A percentile compares a stretch with the other conserved stretches of the same genome.
phyloP scores from a whole-genome alignment of 2,113 vertebrate genomes.

The Salvelinus namaycush region DNA sequence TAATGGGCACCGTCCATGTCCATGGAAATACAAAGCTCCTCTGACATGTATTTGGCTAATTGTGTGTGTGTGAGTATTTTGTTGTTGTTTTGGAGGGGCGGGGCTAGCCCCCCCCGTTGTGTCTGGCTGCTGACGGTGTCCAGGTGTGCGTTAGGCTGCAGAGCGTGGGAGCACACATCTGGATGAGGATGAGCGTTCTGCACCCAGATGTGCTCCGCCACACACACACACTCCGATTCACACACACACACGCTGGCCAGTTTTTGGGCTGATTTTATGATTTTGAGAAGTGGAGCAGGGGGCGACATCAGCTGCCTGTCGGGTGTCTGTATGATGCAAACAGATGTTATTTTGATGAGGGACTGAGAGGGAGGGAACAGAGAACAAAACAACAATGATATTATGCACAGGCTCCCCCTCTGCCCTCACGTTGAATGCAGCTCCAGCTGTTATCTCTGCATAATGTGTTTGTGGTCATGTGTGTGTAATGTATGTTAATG shows the following conservation, averaged over 20 bases:
- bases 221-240: background rate
- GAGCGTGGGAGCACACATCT: slow-evolving; percentile 62
- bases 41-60: background rate
- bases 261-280: too few relatives aligned
- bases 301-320: slow-evolving; percentile 68
- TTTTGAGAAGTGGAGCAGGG: too few relatives aligned
- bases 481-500: slow-evolving; percentile 12
- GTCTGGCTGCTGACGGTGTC: slow-evolving; percentile 38
- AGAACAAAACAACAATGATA: slow-evolving; percentile 62
- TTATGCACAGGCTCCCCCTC: slow-evolving; percentile 4
- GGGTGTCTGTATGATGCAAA: slow-evolving; percentile 72
- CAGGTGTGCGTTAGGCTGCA: slow-evolving; percentile 59
- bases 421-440: too few relatives aligned
- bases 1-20: background rate
- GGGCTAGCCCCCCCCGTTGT: background rate
- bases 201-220: slow-evolving; percentile 62
- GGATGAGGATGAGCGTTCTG: slow-evolving; percentile 36
- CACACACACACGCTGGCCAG: background rate
- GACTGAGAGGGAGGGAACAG: slow-evolving; percentile 53
- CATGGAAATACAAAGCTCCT: background rate
- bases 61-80: background rate
- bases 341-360: slow-evolving; percentile 80
- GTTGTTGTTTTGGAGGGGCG: background rate
- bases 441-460: too few relatives aligned
- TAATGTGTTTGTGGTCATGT: slow-evolving; percentile 5